phyloP scores from a whole-genome alignment of 2,113 vertebrate genomes.

The Otis tarda region DNA sequence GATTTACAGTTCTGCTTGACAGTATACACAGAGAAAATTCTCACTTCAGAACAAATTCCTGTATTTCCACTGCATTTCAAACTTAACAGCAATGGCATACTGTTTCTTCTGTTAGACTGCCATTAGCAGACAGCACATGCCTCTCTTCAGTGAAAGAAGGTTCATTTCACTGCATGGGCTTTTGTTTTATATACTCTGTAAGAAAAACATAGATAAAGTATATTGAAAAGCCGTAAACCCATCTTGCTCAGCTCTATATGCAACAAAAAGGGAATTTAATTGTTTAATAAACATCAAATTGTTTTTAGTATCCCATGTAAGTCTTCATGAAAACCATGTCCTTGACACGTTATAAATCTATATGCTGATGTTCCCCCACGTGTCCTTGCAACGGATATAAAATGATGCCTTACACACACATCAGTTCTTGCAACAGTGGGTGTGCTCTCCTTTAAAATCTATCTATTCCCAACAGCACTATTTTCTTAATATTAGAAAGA shows the following conservation, averaged over 20 bases:
- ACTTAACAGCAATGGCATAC: neutral
- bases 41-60: neutral
- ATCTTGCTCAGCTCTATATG: neutral
- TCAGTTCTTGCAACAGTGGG: neutral
- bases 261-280: neutral
- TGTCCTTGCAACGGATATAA: slow-evolving; percentile 2
- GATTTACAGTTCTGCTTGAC: neutral
- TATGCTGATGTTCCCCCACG: neutral
- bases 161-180: neutral
- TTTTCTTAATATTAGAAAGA: slow-evolving; percentile 64
- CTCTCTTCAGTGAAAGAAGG: neutral
- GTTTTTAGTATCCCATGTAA: slow-evolving; percentile 29
- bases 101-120: neutral
- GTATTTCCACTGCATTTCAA: neutral
- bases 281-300: slow-evolving; percentile 51
- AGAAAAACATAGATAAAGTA: neutral
- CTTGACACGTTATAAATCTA: slow-evolving; percentile 31
- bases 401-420: neutral
- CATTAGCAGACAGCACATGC: neutral
- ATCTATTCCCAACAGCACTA: slow-evolving; percentile 43
- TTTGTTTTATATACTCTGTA: neutral
- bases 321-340: neutral
- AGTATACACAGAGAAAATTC: neutral
- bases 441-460: slow-evolving; percentile 25
- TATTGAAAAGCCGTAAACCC: slow-evolving; percentile 26